Evolutionary conservation across 2,888 invertebrate species (phyloP).

Genomic region (Tenthredo scrophulariae): DNA sequence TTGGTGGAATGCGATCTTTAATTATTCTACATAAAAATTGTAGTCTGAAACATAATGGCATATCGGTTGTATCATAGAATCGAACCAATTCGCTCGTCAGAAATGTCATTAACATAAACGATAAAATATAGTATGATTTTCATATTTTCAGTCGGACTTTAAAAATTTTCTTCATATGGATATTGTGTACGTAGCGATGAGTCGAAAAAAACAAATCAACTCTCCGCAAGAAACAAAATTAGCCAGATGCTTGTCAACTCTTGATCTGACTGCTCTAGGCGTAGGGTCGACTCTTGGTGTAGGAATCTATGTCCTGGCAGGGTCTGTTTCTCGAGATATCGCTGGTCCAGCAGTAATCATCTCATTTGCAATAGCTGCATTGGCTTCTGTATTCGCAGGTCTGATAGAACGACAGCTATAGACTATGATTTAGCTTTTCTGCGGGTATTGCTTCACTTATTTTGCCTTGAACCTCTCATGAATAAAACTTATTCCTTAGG

Average conservation of each 20-base stretch:
- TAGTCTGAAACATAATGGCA: no score
- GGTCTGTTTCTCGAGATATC: constrained; percentile 88
- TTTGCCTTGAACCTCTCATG: constrained; percentile 60
- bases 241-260: constrained; percentile 87
- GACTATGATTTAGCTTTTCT: background rate
- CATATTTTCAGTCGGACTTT: constrained; percentile 60
- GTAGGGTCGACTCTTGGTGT: constrained; percentile 93
- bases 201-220: constrained; percentile 67
- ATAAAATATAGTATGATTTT: background rate
- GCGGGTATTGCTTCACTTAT: background rate
- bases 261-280: constrained; percentile 91
- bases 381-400: constrained; percentile 96
- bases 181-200: constrained; percentile 63
- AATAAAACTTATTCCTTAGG: constrained; percentile 78
- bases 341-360: constrained; percentile 93
- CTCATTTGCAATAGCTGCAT: constrained; percentile 93
- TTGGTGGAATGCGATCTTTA: background rate
- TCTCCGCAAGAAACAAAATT: constrained; percentile 72
- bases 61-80: background rate
- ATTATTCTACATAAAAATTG: background rate
- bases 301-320: constrained; percentile 94
- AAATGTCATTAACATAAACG: no score
- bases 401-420: constrained; percentile 58
- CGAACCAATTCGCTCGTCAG: background rate
- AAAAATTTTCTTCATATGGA: constrained; percentile 61